Conservation (phyloP, 2,888 invertebrate species). For the Drosophila mulleri region DNA sequence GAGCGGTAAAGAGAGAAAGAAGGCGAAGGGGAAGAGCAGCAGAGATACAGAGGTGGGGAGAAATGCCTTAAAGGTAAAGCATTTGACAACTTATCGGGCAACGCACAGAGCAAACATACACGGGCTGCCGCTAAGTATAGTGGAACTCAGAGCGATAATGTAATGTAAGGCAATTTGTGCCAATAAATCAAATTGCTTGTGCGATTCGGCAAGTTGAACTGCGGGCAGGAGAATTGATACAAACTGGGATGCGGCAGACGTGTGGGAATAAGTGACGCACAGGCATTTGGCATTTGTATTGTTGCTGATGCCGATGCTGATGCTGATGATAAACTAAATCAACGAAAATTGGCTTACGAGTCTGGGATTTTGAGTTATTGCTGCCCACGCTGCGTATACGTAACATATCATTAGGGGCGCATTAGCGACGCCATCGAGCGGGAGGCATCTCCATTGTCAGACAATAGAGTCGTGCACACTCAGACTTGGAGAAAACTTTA, state of each 20-base stretch:
- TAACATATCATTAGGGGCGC: conserved; percentile 54
- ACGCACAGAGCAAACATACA: conserved; percentile 18
- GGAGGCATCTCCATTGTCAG: conserved; percentile 1
- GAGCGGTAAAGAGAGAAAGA: background rate
- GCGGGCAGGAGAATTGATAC: conserved; percentile 34
- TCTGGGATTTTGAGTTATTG: conserved; percentile 71
- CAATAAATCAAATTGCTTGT: conserved; percentile 74
- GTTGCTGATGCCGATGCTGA: conserved; percentile 37
- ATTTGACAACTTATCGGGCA: conserved; percentile 42
- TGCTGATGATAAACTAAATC: conserved; percentile 75
- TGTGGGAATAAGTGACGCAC: conserved; percentile 62
- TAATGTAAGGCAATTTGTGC: conserved; percentile 76
- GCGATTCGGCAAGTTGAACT: conserved; percentile 36
- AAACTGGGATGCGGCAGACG: conserved; percentile 46
- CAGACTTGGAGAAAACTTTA: background rate
- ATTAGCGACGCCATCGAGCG: conserved; percentile 18
- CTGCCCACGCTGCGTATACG: conserved; percentile 59
- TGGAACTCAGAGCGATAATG: conserved; percentile 69
- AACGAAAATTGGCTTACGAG: conserved; percentile 76
- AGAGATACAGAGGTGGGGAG: background rate
- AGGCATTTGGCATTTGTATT: conserved; percentile 73
- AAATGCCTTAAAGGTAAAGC: conserved; percentile 46
- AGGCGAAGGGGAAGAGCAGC: background rate
- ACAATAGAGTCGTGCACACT: conserved; percentile 13
- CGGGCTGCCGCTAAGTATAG: conserved; percentile 36